Base-by-base conservation (phyloP, 2,113 vertebrate genomes). In the Theristicus caerulescens region DNA sequence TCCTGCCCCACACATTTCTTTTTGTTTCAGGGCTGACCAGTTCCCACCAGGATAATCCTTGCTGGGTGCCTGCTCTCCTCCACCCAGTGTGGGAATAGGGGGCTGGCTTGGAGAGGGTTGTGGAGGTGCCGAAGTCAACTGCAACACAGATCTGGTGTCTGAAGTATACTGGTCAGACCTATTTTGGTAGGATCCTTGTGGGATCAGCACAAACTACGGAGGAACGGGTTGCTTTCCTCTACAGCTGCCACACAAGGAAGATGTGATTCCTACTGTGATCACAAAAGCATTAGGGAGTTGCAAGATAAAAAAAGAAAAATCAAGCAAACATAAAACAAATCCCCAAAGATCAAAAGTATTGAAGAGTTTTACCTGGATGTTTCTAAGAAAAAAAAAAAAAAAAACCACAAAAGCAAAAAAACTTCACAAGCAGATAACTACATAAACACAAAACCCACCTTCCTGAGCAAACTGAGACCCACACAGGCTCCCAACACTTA, bases 1-100 rank as follows among this genome's bases (percentile, higher is more conserved):
- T 58, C 51, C 52, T 76, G n/a, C 32, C 71, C 31, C 27, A 7
- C 0, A 0, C 0, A 0, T 7, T 46, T 69, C 40, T 46, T 38
- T 38, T 32, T 16, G 3, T 7, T 38, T 38, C 65, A 59, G n/a
- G 27, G 31, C 65, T 78, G 38, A 42, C 18, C 22, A 15, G 16
- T 13, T 52, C 46, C 32, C 46, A 32, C 27, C 2, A 2, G 57
- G 51, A 55, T 32, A 40, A 19, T 82, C 29, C 22, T 11, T 1
- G 2, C 11, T 51, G 34, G 36, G 52, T 31, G 9, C 26, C 26
- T 16, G 34, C 38, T 78, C 24, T 65, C 31, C 17, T 49, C 44
- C 77, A 36, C 18, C 82, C 62, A 40, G 7, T 4, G 4, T 13
- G 21, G 77, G 11, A 54, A 31, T 0, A n/a, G 26, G 24, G 12